Evolutionary conservation across 2,113 vertebrate species (phyloP).

Genomic region (Crotalus viridis): DNA sequence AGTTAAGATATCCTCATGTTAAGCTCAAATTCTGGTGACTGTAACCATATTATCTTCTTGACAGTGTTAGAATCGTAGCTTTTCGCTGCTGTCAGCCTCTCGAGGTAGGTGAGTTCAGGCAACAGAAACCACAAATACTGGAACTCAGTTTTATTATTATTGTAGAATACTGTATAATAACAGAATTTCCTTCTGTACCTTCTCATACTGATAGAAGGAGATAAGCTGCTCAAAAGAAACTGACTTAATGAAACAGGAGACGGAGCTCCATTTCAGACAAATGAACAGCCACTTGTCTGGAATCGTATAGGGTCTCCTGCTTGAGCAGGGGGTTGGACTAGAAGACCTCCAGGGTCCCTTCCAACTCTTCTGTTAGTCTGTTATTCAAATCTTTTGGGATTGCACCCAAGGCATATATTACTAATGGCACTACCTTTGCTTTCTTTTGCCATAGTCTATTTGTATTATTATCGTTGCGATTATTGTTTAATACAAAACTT

Average conservation of each 20-base stretch:
- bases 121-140: too few species aligned
- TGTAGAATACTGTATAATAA: too few species aligned
- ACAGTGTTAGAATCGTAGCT: too few species aligned
- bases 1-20: neutral
- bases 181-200: too few species aligned
- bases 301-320: neutral
- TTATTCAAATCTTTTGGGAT: neutral
- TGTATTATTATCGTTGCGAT: neutral
- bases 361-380: neutral
- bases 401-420: neutral
- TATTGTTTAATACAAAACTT: neutral
- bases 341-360: too few species aligned
- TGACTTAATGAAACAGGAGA: too few species aligned
- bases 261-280: neutral
- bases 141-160: too few species aligned
- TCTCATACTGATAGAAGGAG: too few species aligned
- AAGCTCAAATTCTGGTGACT: neutral
- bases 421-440: neutral
- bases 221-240: too few species aligned
- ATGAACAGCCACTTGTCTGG: neutral
- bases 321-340: neutral
- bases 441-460: neutral
- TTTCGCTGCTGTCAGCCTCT: too few species aligned
- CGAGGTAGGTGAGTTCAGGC: too few species aligned
- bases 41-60: too few species aligned